Conservation (phyloP, 2,888 invertebrate genomes). For the Molorchus minor region DNA sequence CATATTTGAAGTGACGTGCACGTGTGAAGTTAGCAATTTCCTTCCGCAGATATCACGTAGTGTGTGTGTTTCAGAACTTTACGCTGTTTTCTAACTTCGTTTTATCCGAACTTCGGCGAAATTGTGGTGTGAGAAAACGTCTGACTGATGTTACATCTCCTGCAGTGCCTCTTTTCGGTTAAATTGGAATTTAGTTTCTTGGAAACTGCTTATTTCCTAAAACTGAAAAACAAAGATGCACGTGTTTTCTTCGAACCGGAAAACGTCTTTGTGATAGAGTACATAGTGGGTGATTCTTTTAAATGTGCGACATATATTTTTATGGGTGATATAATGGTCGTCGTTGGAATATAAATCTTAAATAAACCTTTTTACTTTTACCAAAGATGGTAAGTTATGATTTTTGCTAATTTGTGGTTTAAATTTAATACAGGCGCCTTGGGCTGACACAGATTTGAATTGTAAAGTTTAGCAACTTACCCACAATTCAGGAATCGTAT, state of each 20-base stretch:
- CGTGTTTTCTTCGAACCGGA: conserved; percentile 1
- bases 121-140: conserved; percentile 12
- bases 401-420: no score
- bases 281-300: neutral
- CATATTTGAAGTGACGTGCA: conserved; percentile 48
- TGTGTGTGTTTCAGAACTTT: conserved; percentile 48
- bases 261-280: conserved; percentile 4
- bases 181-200: conserved; percentile 32
- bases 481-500: no score
- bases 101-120: conserved; percentile 37
- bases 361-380: no score
- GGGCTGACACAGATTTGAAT: no score
- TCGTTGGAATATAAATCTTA: no score
- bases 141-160: conserved; percentile 28
- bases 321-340: no score
- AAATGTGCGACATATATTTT: neutral
- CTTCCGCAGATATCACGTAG: conserved; percentile 50
- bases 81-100: conserved; percentile 50
- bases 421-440: no score
- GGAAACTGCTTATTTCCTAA: conserved; percentile 27
- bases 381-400: no score
- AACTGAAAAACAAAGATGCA: conserved; percentile 25
- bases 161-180: conserved; percentile 16
- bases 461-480: no score
- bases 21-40: conserved; percentile 52